Percentiles rank a stretch among this genome's conserved stretches.
Evolutionary conservation across 2,797 vertebrate species (phyloP).

Genomic region (Dermochelys coriacea): DNA sequence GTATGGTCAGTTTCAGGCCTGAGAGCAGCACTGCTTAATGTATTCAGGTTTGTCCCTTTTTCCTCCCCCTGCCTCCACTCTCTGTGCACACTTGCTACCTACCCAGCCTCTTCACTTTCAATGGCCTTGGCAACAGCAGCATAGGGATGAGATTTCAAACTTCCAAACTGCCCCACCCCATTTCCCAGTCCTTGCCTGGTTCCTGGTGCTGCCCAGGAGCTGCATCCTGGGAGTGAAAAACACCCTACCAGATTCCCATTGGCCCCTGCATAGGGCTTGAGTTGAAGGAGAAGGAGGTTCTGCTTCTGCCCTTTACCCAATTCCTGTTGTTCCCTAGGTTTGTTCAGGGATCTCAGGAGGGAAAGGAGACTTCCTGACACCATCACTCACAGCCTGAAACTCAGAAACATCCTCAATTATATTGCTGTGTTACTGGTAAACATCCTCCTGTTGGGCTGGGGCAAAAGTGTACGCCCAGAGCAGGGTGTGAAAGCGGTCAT

Average conservation of each 20-base stretch:
- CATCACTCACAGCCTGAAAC: neutral
- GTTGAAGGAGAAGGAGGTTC: neutral
- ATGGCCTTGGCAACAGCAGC: neutral
- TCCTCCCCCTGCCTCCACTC: neutral
- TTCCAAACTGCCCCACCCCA: neutral
- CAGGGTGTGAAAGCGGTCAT: neutral
- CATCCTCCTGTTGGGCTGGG: neutral
- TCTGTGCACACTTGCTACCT: neutral
- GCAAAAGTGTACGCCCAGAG: neutral
- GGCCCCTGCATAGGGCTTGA: neutral
- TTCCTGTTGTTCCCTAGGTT: neutral
- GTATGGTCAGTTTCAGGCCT: neutral
- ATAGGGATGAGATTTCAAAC: neutral
- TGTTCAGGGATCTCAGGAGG: neutral
- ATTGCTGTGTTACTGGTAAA: neutral
- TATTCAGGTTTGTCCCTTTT: accelerated
- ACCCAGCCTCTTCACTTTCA: neutral
- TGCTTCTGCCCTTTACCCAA: neutral
- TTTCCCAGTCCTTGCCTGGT: neutral
- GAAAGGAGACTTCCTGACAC: neutral
- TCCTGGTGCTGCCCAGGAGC: neutral
- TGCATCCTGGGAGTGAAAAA: neutral
- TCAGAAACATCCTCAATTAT: neutral
- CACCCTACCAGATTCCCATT: neutral
- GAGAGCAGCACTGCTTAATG: neutral